Base-by-base conservation (phyloP, 2,797 vertebrate genomes). In the Naso thynnoides region DNA sequence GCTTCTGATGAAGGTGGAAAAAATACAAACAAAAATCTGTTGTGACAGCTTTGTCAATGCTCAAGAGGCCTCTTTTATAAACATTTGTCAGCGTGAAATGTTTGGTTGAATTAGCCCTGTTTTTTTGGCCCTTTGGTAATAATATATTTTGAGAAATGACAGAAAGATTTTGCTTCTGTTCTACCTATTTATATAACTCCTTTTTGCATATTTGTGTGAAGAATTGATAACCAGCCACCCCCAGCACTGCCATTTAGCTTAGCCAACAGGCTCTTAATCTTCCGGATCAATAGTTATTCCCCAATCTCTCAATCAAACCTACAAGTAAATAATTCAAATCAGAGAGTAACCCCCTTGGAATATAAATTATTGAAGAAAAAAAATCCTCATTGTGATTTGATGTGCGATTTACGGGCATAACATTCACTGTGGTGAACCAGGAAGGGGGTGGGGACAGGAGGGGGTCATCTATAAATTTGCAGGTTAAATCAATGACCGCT, bases 251-350 rank as follows among this genome's bases (percentile, higher is more conserved):
- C 90, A 89, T 94, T 92, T 92, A 89, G 81, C 87, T 88, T 81
- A 80, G 85, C 91, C 81, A 88, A 89, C 89, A 86, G 90, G 81
- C 81, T 82, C 83, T 93, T 93, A 93, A 94, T 93, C 93, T 92
- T 70, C 59, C 66, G 71, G 73, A 93, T 95, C 94, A 90, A 94
- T 94, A 90, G 73, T 70, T 82, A 73, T 80, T 90, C 90, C 88
- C 63, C 55, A 76, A 91, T 89, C 86, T 82, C 90, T 85, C 82
- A 79, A 90, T 93, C 92, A 91, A 90, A 89, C 81, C 76, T 79
- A 81, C 77, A 67, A 87, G 90, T 93, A 93, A 94, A 92, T 94
- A 92, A 95, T 94, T 95, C 90, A 95, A 91, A 93, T 91, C 81
- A 92, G 89, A 92, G 72, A 84, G 88, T 91, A 91, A 91, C 86